These are phyloP conservation scores for Odocoileus virginianus DNA, from an alignment of 2,113 vertebrate species.

Conservation along the genomic window DNA sequence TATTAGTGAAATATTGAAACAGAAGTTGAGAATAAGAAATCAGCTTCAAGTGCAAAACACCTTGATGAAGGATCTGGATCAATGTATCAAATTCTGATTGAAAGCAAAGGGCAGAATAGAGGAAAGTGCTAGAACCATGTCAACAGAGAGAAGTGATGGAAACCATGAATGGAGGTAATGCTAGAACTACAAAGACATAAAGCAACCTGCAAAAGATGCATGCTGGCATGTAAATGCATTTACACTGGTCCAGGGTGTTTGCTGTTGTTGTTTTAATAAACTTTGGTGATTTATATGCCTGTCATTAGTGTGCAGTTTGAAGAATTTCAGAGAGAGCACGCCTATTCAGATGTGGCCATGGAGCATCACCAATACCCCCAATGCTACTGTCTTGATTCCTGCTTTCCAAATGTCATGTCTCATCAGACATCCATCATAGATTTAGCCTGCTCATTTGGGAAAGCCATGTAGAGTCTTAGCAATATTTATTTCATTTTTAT, in stretches of 20 bases:
- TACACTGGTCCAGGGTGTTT: neutral
- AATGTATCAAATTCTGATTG: neutral
- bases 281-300: neutral
- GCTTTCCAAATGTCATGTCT: neutral
- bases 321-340: neutral
- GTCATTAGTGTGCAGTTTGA: neutral
- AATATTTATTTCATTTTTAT: neutral
- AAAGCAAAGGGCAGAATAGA: neutral
- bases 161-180: neutral
- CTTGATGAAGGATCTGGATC: neutral
- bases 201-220: neutral
- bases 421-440: neutral
- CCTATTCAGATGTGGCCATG: neutral
- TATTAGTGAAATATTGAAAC: neutral
- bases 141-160: neutral
- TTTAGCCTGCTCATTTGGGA: neutral
- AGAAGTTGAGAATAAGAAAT: constrained; percentile 8
- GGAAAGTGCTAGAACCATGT: neutral
- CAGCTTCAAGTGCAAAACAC: neutral
- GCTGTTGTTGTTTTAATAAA: neutral
- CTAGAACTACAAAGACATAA: neutral
- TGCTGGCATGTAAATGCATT: neutral
- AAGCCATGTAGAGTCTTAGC: neutral
- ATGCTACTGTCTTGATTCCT: too few species aligned
- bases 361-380: neutral